Base-by-base conservation (phyloP, 2,888 invertebrate species). In the Myopa tessellatipennis region DNA sequence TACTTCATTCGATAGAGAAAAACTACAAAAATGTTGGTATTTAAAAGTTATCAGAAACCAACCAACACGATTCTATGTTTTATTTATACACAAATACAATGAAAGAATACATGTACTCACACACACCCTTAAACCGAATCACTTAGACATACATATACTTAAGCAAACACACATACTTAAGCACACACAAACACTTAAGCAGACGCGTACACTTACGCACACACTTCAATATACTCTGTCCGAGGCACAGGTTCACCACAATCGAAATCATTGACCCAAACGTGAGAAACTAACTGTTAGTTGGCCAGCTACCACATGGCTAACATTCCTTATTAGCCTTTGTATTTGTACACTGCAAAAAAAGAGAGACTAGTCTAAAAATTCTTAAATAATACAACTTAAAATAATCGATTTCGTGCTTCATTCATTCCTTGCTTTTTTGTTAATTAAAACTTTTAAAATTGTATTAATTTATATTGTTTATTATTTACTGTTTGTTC, bases 251-350 rank as follows among this genome's bases (percentile, higher is more conserved):
- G 68, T 75, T 68, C 58, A 69, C 75, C 75, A 68, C 75, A 75
- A 75, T 69, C 75, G 69, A 75, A 75, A 69, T 68, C 75, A 60
- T 75, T 68, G 69, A 75, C 75, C 75, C 75, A 75, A 67, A 75
- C 75, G 69, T 69, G 75, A 75, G 75, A 75, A 74, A 75, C 65
- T 74, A 36, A 63, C 63, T 63, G 63, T 63, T 50, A 74, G 55
- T 36, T 58, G 38, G 60, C 60, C 26, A 34, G 74, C 67, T 75
- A 60, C 69, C 61, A 73, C 34, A 34, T 34, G 34, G 26, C 18
- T 61, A n/a, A 18, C 18, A 8, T n/a, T 34, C 63, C 36, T 36
- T 34, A 63, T 63, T 50, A 69, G 40, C 74, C 12, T 45, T 16
- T 40, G 12, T 61, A n/a, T 58, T 55, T 36, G 8, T 69, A 75